phyloP scores from a whole-genome alignment of 92 coral and sea anemone genomes.

The Epizoanthus stellaris region DNA sequence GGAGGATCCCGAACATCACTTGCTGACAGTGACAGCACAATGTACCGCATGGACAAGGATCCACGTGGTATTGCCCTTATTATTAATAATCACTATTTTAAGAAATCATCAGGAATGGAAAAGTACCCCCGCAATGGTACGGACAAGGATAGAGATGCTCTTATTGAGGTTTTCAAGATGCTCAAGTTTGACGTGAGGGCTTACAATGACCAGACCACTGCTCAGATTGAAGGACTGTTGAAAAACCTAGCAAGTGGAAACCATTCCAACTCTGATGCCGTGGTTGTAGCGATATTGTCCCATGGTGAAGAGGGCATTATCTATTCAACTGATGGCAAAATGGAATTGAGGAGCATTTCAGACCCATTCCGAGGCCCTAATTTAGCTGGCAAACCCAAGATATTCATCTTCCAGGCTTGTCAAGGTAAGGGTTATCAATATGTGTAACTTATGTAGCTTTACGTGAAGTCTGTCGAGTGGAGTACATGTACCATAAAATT shows the following conservation, averaged over 20 bases:
- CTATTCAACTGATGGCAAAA: constrained; percentile 86
- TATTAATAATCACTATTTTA: constrained; percentile 75
- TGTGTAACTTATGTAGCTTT: too few relatives aligned
- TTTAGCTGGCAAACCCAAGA: constrained; percentile 84
- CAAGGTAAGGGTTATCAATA: constrained; percentile 61
- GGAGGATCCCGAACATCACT: constrained; percentile 40
- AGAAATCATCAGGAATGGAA: constrained; percentile 77
- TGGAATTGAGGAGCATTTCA: constrained; percentile 68
- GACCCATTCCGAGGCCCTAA: constrained; percentile 65
- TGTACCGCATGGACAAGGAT: constrained; percentile 72
- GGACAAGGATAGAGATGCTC: constrained; percentile 77
- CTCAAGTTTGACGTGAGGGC: constrained; percentile 64
- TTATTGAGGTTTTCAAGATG: constrained; percentile 51
- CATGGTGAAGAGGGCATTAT: constrained; percentile 90
- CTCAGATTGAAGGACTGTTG: constrained; percentile 58
- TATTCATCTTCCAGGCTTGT: constrained; percentile 90
- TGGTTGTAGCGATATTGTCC: constrained; percentile 68
- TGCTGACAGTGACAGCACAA: constrained; percentile 33
- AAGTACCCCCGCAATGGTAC: constrained; percentile 87
- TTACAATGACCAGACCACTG: constrained; percentile 66
- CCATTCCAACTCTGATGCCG: constrained; percentile 70
- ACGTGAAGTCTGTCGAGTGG: not conserved
- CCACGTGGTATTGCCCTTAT: constrained; percentile 81
- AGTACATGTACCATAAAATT: not conserved
- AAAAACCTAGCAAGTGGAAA: constrained; percentile 63